Base-by-base conservation (phyloP, 2,113 vertebrate genomes). In the Gadus macrocephalus region DNA sequence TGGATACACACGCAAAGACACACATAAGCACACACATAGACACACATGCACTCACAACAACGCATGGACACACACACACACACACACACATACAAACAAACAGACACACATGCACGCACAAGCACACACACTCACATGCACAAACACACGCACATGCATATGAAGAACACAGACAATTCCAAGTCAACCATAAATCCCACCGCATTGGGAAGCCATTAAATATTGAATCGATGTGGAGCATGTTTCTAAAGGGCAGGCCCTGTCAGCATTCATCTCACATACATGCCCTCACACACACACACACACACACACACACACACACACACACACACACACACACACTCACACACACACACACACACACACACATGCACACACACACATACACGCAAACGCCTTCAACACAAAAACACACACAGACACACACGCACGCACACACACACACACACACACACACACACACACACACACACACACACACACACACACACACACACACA, bases 161-260 rank as follows among this genome's bases (percentile, higher is more conserved):
- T 25, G 55, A 28, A 53, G 2, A 53, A 6, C 20, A 6, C 20
- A 15, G 19, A 49, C 16, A n/a, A 59, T 17, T 15, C 17, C 7
- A 71, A 55, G 25, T 64, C 38, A 55, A 55, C 17, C 59, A 8
- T 53, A 53, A 6, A 66, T 56, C 67, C 25, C 63, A n/a, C 3
- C 17, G 12, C 68, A 66, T 27, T 61, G 71, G 58, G 60, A 70
- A 66, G 16, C 66, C 66, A 76, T 71, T 81, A 80, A 85, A 85
- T 83, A 81, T 80, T 87, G 65, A 85, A 83, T 77, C 70, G 80
- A 73, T 31, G 28, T 62, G 64, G 42, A 82, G 66, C 70, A 70
- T 28, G 19, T 64, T 53, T 64, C 55, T 63, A 42, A 61, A 71
- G 66, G 65, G 70, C 76, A 65, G 62, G 79, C 78, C 80, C 16